Percentiles rank a stretch among this genome's conserved stretches.
These are phyloP conservation scores for Pampus argenteus DNA, from an alignment of 2,797 vertebrate species.

Conservation along the genomic window DNA sequence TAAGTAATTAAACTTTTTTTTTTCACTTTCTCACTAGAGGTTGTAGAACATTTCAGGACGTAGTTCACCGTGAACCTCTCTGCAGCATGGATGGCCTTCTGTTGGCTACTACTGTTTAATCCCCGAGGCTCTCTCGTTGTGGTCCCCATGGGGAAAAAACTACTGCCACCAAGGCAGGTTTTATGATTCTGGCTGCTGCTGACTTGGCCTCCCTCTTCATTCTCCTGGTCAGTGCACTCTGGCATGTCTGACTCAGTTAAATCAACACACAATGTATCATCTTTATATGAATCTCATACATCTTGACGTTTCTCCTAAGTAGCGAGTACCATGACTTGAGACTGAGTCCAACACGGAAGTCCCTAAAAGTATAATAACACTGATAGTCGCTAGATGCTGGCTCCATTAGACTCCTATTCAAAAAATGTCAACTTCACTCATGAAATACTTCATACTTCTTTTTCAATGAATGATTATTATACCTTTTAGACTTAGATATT, in stretches of 20 bases:
- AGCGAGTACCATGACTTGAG: no score
- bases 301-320: no score
- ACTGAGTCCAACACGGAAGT: no score
- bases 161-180: constrained; percentile 10
- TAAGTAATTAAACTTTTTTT: constrained; percentile 23
- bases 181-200: constrained; percentile 12
- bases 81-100: background rate
- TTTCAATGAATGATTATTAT: no score
- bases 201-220: background rate
- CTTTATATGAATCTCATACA: background rate
- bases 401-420: no score
- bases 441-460: no score
- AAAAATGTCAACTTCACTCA: no score
- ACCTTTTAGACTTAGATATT: background rate
- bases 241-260: background rate
- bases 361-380: no score
- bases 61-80: background rate
- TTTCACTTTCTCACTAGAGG: background rate
- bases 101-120: background rate
- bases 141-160: background rate
- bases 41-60: background rate
- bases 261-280: constrained; percentile 11
- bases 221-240: constrained; percentile 6
- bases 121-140: constrained; percentile 15
- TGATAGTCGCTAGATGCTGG: no score